Evolutionary conservation across 2,888 invertebrate genomes (phyloP), one percentile per base, ranked within the genome.

Genomic region (Dynastes grantii): DNA sequence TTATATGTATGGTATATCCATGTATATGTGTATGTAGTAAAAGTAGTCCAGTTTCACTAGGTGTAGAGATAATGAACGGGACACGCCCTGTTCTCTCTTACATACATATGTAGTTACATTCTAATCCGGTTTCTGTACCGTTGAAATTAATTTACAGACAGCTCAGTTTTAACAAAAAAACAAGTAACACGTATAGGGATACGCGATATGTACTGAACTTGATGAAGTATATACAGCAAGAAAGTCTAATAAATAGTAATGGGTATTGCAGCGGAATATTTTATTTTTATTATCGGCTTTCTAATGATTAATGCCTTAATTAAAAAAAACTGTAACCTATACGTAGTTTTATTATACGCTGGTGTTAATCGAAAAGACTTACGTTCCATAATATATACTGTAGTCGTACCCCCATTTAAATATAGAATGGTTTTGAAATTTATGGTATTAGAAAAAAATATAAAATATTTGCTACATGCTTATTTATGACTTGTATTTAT

Each of bases 31-130:
- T 71, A 29, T 64, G 40, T 79, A 77, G 82, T 82, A 82, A 82
- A 82, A 82, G 82, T 82, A 81, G 81, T 78, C 63, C 79, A 81
- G 82, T 82, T 82, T 81, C 81, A 79, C 80, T 80, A 67, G 65
- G 65, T 76, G 71, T 73, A 73, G 68, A 78, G 65, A 75, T 70
- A 80, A 77, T 65, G 71, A 67, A 76, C 55, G 71, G 51, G 73
- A 64, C 80, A 80, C 80, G 79, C 80, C 80, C 64, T 77, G 70
- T 45, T 79, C 79, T 78, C 77, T 70, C 65, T 78, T 68, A 73
- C 76, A 58, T 63, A 29, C 63, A 58, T 27, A 16, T 22, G 29
- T 63, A 63, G 8, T 27, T 63, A 63, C 68, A 68, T 78, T 78
- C 78, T 78, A 78, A 78, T 78, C 78, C 78, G 78, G 78, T 78